Evolutionary conservation across 2,113 vertebrate species (phyloP), one percentile per base, ranked within the genome.

Genomic region (Ammospiza nelsoni): DNA sequence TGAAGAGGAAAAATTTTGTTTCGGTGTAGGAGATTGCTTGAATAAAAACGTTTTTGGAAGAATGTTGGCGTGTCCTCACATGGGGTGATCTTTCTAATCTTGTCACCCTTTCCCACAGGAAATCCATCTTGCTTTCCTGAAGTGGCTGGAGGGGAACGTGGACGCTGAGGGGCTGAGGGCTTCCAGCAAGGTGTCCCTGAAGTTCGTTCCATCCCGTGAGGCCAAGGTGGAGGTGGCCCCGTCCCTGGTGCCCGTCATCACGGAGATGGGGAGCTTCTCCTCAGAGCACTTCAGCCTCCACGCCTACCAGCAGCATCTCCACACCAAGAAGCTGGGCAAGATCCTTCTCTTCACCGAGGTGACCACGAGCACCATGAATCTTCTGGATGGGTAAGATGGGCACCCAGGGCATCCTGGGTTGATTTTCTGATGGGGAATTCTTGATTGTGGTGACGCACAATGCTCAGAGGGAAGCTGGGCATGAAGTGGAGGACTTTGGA

Each of bases 311-410:
- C 91, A 98, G 62, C 98, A 99, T 82, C 97, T 99, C 92, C 97
- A 97, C 48, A 99, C 98, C 51, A 94, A 91, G 52, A 94, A 82
- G 2, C 97, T 99, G 59, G 99, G 99, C 0, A 98, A 97, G 90
- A 96, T 97, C 5, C 28, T 99, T 52, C 97, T 99, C 33, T 99
- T 99, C 28, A 83, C 98, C 1, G 98, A 99, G 87, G 98, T 99
- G 19, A 97, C 97, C 10, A 92, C 98, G 1, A 98, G 98, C 5
- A 99, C 99, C 44, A 99, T 99, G 98, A 97, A 97, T 81, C 98
- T 99, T n/a, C 97, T 99, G 66, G 98, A 99, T 4, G 99, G 99
- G 99, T 99, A 97, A 99, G 97, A 39, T 49, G 29, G 44, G 51
- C 22, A 21, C 48, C 14, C 52, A 35, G 35, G 71, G n/a, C 8